Percentiles rank a stretch among this genome's conserved stretches.
Conservation (phyloP, 2,888 invertebrate genomes). For the Sarcophaga carnaria region DNA sequence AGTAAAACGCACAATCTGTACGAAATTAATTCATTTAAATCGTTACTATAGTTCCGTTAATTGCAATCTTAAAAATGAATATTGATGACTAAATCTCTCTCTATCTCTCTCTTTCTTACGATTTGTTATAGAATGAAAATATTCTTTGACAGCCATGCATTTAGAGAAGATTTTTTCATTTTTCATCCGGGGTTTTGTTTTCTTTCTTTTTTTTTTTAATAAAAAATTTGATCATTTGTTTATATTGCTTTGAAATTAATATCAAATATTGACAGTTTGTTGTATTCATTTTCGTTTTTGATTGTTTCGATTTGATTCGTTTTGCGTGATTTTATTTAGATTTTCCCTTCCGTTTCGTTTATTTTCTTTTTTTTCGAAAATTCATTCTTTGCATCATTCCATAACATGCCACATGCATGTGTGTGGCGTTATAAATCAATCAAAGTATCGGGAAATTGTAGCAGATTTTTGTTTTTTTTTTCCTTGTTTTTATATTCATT, state of each 20-base stretch:
- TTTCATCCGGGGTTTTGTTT: neutral
- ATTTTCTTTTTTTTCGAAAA: neutral
- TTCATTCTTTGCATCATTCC: neutral
- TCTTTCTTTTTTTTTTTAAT: neutral
- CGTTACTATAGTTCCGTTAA: neutral
- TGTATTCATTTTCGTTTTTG: constrained; percentile 21
- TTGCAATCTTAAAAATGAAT: neutral
- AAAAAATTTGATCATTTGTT: constrained; percentile 51
- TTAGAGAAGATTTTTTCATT: neutral
- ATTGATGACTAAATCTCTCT: constrained; percentile 21
- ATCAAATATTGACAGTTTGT: constrained; percentile 61
- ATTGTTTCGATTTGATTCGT: constrained; percentile 22
- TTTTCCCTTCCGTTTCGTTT: neutral
- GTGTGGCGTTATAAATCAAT: constrained; percentile 62
- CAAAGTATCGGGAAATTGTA: constrained; percentile 53
- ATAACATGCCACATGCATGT: neutral
- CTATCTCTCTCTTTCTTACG: neutral
- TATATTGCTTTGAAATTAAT: constrained; percentile 66
- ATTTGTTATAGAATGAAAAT: neutral
- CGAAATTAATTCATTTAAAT: no score
- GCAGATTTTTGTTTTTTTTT: constrained; percentile 17
- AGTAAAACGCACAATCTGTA: no score
- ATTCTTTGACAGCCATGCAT: no score
- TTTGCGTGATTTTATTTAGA: no score
- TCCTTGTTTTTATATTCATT: neutral